These are phyloP conservation scores for Sebastes reedi DNA, from an alignment of 2,797 vertebrate species.

Conservation along the genomic window DNA sequence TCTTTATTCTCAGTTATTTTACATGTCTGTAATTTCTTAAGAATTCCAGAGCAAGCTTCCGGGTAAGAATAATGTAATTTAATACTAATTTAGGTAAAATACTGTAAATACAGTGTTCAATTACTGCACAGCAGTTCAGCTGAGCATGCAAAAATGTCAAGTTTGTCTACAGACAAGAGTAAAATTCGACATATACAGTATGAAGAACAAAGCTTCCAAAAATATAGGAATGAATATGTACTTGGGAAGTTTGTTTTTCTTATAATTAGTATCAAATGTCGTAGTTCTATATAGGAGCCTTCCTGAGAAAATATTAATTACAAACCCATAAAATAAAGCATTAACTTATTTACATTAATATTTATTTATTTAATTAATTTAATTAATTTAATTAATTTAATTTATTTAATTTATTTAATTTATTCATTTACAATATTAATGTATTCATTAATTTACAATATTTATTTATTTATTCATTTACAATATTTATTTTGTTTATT, in stretches of 20 bases:
- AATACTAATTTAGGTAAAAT: not conserved
- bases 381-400: accelerated
- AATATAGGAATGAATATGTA: not conserved
- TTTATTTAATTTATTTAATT: too few species aligned
- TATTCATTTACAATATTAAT: too few species aligned
- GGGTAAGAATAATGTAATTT: not conserved
- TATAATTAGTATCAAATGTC: not conserved
- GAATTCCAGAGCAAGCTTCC: not conserved
- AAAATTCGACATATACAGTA: not conserved
- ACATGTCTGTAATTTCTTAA: not conserved
- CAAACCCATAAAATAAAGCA: not conserved
- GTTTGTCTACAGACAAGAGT: not conserved
- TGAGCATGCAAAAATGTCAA: not conserved
- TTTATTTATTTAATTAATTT: too few species aligned
- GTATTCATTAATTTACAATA: too few species aligned
- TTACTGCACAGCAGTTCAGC: not conserved
- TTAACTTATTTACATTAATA: not conserved
- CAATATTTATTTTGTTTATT: too few species aligned
- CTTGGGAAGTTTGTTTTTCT: not conserved
- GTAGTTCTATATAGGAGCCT: not conserved
- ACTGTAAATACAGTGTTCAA: not conserved
- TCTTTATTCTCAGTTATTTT: not conserved
- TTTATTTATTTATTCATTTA: too few species aligned
- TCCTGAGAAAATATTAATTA: not conserved
- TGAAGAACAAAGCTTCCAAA: not conserved